Base-by-base conservation (phyloP, 2,888 invertebrate species). In the Margaritifera margaritifera region DNA sequence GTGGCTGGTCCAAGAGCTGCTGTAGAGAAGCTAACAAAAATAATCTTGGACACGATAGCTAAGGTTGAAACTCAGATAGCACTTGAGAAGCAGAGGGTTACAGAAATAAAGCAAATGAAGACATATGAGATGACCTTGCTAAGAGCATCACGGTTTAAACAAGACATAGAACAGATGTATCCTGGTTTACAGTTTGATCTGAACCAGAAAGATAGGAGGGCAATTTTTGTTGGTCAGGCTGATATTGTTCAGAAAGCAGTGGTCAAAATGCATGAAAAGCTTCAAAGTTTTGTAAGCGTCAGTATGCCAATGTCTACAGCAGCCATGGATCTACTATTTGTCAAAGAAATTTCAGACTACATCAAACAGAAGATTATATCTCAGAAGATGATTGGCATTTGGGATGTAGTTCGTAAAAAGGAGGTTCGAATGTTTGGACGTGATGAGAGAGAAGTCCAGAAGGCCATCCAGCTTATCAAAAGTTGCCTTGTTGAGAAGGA, bases 361-460 rank as follows among this genome's bases (percentile, higher is more conserved):
- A 66, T 73, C 20, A 69, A 68, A 52, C 60, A 25, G 25, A 42
- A 57, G 22, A 22, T 70, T 15, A 61, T 31, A 20, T 51, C 55
- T 19, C 54, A 62, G 22, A 42, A 66, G 18, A 27, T 72, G n/a
- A 51, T 69, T 31, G 67, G 66, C 19, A 61, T 72, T 6, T 72
- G 72, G 72, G 67, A 72, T 59, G 64, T 64, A 24, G 24, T 42
- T 5, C 50, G 60, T 61, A 56, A 57, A 5, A 24, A 58, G 8
- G 63, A 55, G n/a, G 57, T 72, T 15, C 52, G 58, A 22, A 52
- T 72, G 66, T 72, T 67, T 61, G 69, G 72, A 24, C 69, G 62
- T 24, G 67, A 42, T n/a, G 67, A 60, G 6, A 56, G 56, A 24
- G 69, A 72, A 22, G 27, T 67, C 4, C 31, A 64, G 20, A 51